Percentiles rank a stretch among this genome's conserved stretches.
These are phyloP conservation scores for Camptogramma bilineatum DNA, from an alignment of 2,888 invertebrate species.

Conservation along the genomic window DNA sequence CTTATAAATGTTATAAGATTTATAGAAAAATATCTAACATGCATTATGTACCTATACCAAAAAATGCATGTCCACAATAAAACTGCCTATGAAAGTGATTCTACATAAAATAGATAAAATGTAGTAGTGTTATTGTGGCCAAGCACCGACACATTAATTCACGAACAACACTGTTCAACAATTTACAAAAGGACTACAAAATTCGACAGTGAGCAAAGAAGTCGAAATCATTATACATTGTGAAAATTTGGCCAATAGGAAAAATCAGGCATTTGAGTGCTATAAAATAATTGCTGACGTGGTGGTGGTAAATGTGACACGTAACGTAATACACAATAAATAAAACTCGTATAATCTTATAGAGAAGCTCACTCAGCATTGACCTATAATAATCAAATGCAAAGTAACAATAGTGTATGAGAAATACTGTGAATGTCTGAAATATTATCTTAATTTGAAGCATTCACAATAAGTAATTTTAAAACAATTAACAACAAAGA, in stretches of 20 bases:
- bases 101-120: neutral
- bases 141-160: slow-evolving; percentile 7
- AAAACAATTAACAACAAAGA: neutral
- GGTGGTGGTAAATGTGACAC: neutral
- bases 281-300: neutral
- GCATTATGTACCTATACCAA: slow-evolving; percentile 4
- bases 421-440: neutral
- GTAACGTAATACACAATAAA: neutral
- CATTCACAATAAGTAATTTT: neutral
- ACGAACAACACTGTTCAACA: neutral
- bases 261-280: slow-evolving; percentile 3
- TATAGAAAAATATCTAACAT: slow-evolving; percentile 38
- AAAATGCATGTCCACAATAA: slow-evolving; percentile 6
- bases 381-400: neutral
- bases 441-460: neutral
- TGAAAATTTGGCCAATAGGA: slow-evolving; percentile 21
- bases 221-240: slow-evolving; percentile 9
- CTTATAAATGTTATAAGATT: slow-evolving; percentile 23
- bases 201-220: slow-evolving; percentile 27
- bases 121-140: slow-evolving; percentile 8
- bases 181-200: slow-evolving; percentile 16
- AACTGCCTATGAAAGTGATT: neutral
- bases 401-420: neutral
- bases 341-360: no score
- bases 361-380: neutral